Percentiles rank a stretch among this genome's conserved stretches.
Conservation (phyloP, 1,140 invertebrate species). For the Pemphigus obesinymphae region DNA sequence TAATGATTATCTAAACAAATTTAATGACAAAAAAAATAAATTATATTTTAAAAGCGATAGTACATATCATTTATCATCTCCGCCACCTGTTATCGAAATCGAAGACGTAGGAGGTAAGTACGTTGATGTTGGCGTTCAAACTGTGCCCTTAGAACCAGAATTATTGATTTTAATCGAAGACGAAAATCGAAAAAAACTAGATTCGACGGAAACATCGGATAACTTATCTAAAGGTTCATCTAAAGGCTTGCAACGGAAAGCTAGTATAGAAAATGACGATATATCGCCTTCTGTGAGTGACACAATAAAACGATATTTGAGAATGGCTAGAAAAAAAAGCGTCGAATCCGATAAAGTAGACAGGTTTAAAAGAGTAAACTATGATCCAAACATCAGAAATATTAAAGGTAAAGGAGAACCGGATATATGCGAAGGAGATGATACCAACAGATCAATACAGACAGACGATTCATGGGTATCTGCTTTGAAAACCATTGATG, state of each 20-base stretch:
- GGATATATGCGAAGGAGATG: slow-evolving; percentile 67
- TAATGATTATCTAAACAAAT: slow-evolving; percentile 46
- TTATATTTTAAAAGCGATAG: background rate
- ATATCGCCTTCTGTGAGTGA: slow-evolving; percentile 79
- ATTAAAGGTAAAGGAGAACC: slow-evolving; percentile 74
- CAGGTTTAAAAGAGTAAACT: slow-evolving; percentile 80
- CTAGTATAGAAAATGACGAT: slow-evolving; percentile 75
- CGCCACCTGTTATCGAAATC: slow-evolving; percentile 65
- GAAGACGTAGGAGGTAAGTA: slow-evolving; percentile 49
- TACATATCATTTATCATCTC: slow-evolving; percentile 51
- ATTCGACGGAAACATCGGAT: slow-evolving; percentile 50
- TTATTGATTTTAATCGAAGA: slow-evolving; percentile 55
- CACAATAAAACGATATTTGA: slow-evolving; percentile 74
- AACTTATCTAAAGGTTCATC: slow-evolving; percentile 50
- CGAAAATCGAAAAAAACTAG: slow-evolving; percentile 48
- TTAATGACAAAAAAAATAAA: slow-evolving; percentile 44
- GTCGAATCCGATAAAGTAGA: slow-evolving; percentile 73
- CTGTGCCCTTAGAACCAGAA: slow-evolving; percentile 56
- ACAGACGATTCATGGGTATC: slow-evolving; percentile 69
- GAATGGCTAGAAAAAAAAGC: slow-evolving; percentile 80
- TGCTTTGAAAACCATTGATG: slow-evolving; percentile 48
- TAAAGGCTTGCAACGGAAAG: slow-evolving; percentile 56
- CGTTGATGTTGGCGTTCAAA: slow-evolving; percentile 56
- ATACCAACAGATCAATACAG: slow-evolving; percentile 66
- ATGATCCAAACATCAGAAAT: slow-evolving; percentile 75